Conservation (phyloP, 2,888 invertebrate genomes). For the Eristalis intricaria region DNA sequence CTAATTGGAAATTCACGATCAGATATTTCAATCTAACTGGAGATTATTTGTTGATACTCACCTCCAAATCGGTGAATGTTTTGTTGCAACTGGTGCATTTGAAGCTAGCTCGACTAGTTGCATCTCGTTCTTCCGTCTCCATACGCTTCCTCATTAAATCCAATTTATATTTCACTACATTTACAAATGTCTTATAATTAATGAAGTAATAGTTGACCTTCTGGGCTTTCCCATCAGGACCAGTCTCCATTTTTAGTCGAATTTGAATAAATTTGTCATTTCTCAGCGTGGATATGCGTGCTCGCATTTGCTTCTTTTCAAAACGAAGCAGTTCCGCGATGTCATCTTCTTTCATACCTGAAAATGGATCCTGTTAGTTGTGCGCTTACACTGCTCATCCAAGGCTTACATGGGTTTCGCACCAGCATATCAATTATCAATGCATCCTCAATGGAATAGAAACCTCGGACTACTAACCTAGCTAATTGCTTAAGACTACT, state of each 20-base stretch:
- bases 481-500: constrained; percentile 96
- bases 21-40: not conserved
- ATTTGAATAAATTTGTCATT: constrained; percentile 97
- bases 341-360: constrained; percentile 94
- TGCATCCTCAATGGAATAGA: constrained; percentile 96
- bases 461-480: constrained; percentile 94
- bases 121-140: constrained; percentile 97
- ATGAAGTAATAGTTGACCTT: constrained; percentile 99
- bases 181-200: constrained; percentile 98
- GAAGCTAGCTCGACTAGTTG: constrained; percentile 97
- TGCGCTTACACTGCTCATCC: not conserved
- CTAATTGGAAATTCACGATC: constrained; percentile 78
- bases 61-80: constrained; percentile 97
- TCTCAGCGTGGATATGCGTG: constrained; percentile 91
- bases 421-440: constrained; percentile 97
- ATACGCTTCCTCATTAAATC: constrained; percentile 97
- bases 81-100: constrained; percentile 95
- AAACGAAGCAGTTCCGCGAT: constrained; percentile 95
- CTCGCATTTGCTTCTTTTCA: constrained; percentile 95
- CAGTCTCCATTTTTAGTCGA: constrained; percentile 96
- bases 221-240: constrained; percentile 94
- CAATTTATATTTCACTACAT: constrained; percentile 98
- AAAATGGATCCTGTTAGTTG: not conserved
- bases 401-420: constrained; percentile 91
- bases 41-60: constrained; percentile 77